Percentiles rank a stretch among this genome's conserved stretches.
phyloP scores from a whole-genome alignment of 2,113 vertebrate species.

The Leptobrachium ailaonicum region DNA sequence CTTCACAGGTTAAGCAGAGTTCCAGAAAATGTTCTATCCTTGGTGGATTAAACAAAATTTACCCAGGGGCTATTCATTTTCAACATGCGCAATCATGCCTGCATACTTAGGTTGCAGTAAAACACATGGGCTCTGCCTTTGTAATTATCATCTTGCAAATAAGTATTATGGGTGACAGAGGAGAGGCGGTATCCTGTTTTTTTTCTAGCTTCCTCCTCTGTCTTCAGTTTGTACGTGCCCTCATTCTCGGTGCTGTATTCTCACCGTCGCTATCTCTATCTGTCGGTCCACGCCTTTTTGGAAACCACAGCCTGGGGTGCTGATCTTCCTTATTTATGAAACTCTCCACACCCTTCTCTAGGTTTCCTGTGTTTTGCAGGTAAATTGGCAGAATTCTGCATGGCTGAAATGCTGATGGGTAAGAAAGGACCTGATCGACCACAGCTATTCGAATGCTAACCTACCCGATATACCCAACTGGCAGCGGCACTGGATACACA shows the following conservation, averaged over 20 bases:
- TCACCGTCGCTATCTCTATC: constrained; percentile 1
- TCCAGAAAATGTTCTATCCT: not conserved
- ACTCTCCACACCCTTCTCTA: constrained; percentile 41
- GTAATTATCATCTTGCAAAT: not conserved
- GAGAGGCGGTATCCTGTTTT: not conserved
- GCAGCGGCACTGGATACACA: no score
- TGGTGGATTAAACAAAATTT: constrained; percentile 4
- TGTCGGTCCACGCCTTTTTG: constrained; percentile 9
- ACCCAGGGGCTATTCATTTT: not conserved
- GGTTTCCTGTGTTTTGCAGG: constrained; percentile 42
- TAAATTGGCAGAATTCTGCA: constrained; percentile 8
- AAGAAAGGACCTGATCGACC: constrained; percentile 8
- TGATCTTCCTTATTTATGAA: constrained; percentile 46
- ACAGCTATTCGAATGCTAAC: not conserved
- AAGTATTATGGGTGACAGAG: not conserved
- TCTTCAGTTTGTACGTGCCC: not conserved
- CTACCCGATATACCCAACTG: not conserved
- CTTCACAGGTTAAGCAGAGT: no score
- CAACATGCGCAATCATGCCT: constrained; percentile 30
- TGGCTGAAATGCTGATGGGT: constrained; percentile 11
- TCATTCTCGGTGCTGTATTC: not conserved
- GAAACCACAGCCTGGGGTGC: constrained; percentile 42
- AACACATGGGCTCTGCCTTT: not conserved
- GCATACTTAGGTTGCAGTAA: constrained; percentile 12
- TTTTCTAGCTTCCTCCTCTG: not conserved